Conservation (phyloP, 2,797 vertebrate genomes). For the Taenioides sp. region DNA sequence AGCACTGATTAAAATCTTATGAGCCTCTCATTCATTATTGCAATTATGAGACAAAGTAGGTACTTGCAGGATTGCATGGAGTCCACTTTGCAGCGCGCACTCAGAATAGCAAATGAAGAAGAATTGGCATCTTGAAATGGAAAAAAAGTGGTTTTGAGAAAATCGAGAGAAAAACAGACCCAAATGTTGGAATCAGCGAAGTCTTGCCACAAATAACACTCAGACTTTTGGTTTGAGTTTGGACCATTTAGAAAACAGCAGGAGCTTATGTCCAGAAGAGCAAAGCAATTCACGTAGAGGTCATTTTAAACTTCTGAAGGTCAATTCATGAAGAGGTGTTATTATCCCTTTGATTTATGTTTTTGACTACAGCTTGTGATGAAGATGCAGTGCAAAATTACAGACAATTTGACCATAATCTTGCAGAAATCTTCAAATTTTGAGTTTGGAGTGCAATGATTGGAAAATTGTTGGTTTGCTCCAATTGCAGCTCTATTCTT, state of each 20-base stretch:
- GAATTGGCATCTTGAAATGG: conserved; percentile 21
- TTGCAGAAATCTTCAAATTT: background rate
- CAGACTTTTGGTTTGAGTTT: background rate
- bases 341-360: background rate
- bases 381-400: background rate
- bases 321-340: background rate
- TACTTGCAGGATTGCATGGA: conserved; percentile 48
- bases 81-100: conserved; percentile 49
- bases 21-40: conserved; percentile 74
- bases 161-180: conserved; percentile 5
- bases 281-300: background rate
- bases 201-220: conserved; percentile 5
- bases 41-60: conserved; percentile 69
- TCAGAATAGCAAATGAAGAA: conserved; percentile 45
- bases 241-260: background rate
- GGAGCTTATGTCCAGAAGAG: background rate
- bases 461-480: too few relatives aligned
- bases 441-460: background rate
- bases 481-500: too few relatives aligned
- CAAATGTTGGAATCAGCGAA: background rate
- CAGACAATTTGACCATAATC: too few relatives aligned
- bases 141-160: background rate
- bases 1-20: conserved; percentile 75
- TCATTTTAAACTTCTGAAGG: background rate
- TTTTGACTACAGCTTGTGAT: background rate